Base-by-base conservation (phyloP, 1,140 invertebrate genomes). In the Radopholus similis region DNA sequence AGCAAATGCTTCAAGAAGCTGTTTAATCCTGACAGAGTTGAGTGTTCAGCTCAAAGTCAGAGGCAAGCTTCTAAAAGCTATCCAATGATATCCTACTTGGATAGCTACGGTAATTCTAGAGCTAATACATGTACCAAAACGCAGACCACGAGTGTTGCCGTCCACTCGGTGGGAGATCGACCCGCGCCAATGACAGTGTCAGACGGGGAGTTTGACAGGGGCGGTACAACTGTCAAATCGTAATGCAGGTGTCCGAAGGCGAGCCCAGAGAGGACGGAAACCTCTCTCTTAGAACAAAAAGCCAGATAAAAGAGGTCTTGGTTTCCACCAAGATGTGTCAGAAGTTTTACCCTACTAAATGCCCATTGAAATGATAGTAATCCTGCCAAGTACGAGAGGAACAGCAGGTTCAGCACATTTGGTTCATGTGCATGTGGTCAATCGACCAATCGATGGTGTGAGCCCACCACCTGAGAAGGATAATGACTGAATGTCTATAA, bases 41-140 rank as follows among this genome's bases (percentile, higher is more conserved):
- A 44, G 75, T 68, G 76, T 75, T 77, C 68, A 76, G 73, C 73
- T 78, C 75, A 75, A 77, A 77, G 74, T 54, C 76, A 73, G 60
- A 74, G 72, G 26, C 42, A 73, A 73, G 62, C 68, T 73, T 71
- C 72, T n/a, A n/a, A n/a, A n/a, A n/a, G 77, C 74, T 75, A 68
- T 70, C 51, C 69, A 35, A 68, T 72, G 66, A 69, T 26, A 6
- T 35, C 59, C 87, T 90, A 89, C 88, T 87, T 90, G 89, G 89
- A 90, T 90, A 91, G 90, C 89, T 89, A 89, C 89, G 88, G 88
- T 87, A 89, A 89, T 88, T 89, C 88, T 89, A 89, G 88, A 90
- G 89, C 88, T 89, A 89, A 89, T 89, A 89, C 88, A 88, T 89
- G 88, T 88, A 68, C 51, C 49, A 53, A 77, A 77, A 40, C 67